Percentiles rank a stretch among this genome's conserved stretches.
Conservation (phyloP, 2,113 vertebrate species). For the Tachysurus vachellii region DNA sequence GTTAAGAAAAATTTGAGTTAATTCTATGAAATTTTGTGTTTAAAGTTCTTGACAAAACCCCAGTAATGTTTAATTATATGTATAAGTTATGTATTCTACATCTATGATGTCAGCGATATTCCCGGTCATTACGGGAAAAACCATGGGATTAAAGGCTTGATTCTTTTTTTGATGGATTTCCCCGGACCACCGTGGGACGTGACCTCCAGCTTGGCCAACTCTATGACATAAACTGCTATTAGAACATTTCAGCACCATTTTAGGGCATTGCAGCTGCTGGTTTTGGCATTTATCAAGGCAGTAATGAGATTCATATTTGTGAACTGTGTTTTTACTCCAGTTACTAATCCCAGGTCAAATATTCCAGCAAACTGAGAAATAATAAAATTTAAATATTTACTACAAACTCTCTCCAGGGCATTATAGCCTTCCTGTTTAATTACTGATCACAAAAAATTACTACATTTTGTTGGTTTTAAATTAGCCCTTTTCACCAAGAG, state of each 20-base stretch:
- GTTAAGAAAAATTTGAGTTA: background rate
- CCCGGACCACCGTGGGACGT: constrained; percentile 35
- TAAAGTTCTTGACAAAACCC: background rate
- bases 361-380: constrained; percentile 12
- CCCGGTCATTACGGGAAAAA: background rate
- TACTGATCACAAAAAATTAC: background rate
- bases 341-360: background rate
- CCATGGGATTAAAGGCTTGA: constrained; percentile 20
- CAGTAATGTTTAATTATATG: background rate
- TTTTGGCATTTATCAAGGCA: background rate
- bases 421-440: background rate
- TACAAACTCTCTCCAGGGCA: background rate
- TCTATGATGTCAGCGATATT: background rate
- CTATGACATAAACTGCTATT: constrained; percentile 14
- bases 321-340: constrained; percentile 13
- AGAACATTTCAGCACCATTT: constrained; percentile 16
- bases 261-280: constrained; percentile 4
- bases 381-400: background rate
- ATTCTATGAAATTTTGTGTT: background rate
- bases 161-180: constrained; percentile 29
- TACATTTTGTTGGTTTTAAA: background rate
- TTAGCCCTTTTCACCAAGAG: background rate
- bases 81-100: background rate
- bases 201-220: constrained; percentile 22
- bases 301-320: constrained; percentile 1